Base-by-base conservation (phyloP, 2,797 vertebrate genomes). In the Dipus sagitta region DNA sequence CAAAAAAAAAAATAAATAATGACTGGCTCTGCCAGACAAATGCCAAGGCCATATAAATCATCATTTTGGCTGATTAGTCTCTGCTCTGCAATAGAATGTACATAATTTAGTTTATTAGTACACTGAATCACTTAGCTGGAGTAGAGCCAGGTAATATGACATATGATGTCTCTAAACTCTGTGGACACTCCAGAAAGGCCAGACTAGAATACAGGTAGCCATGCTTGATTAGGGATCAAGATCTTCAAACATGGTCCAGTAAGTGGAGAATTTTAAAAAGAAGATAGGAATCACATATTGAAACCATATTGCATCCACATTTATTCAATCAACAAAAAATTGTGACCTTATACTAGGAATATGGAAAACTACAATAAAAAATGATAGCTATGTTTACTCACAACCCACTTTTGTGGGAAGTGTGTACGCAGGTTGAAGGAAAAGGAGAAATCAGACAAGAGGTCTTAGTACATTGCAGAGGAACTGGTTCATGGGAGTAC, bases 221-320 rank as follows among this genome's bases (percentile, higher is more conserved):
- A 58, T n/a, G 30, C 47, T 87, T 91, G 42, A 42, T 42, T 24
- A 86, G 67, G 17, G 54, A 34, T 95, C 52, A 64, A 17, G 60
- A 9, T 32, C 79, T 65, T 87, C 30, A 88, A 9, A 78, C 30
- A 23, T 85, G 10, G 42, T 26, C 52, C 14, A 68, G 42, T 52
- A 80, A 92, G 28, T 68, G 38, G 17, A 90, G 58, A 95, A n/a
- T 90, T 92, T 26, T 28, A 58, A 86, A 81, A 89, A 83, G 2
- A 42, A 80, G 71, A 18, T 15, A 88, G 28, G 21, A 93, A 1
- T 38, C 70, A 72, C 17, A 71, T 12, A 6, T 1, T 89, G 85
- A 72, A 67, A 58, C 91, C 30, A 83, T 74, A n/a, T 38, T 78
- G 47, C 8, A 82, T 34, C 6, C 17, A 60, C 82, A 88, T 58